Percentiles rank a stretch among this genome's conserved stretches.
Conservation (phyloP, 1,140 invertebrate genomes). For the Diorhabda elongata region DNA sequence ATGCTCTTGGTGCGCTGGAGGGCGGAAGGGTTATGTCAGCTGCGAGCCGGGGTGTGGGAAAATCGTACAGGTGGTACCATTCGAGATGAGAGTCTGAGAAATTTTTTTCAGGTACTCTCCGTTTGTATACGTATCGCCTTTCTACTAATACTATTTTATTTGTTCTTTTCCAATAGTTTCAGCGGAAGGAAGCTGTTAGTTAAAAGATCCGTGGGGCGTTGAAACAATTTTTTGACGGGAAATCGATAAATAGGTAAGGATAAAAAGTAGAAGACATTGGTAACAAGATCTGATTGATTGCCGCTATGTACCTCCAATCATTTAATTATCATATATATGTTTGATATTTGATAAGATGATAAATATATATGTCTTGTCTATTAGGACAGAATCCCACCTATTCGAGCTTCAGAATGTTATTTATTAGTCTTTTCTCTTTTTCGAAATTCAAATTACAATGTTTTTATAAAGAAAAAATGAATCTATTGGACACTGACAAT, state of each 20-base stretch:
- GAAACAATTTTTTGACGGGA: not conserved
- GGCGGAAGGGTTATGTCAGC: slow-evolving; percentile 15
- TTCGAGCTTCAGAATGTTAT: too few species aligned
- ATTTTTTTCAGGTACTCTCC: not conserved
- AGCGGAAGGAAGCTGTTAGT: slow-evolving; percentile 1
- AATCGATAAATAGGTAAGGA: not conserved
- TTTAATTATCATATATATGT: too few species aligned
- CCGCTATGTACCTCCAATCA: too few species aligned
- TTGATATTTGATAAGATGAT: too few species aligned
- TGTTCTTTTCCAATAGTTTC: not conserved
- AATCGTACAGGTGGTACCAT: slow-evolving; percentile 10
- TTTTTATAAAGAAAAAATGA: too few species aligned
- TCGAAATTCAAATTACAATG: too few species aligned
- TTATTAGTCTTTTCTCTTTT: too few species aligned
- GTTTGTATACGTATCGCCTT: not conserved
- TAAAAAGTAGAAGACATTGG: not conserved
- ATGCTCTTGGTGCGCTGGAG: slow-evolving; percentile 9
- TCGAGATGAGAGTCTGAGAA: not conserved
- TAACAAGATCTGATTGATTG: too few species aligned
- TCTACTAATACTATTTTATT: slow-evolving; percentile 3
- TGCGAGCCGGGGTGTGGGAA: slow-evolving; percentile 9
- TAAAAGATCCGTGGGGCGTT: not conserved
- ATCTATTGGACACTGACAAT: too few species aligned
- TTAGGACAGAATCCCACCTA: too few species aligned
- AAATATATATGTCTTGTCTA: too few species aligned